Conservation (phyloP, 2,797 vertebrate genomes). For the Iguana delicatissima region DNA sequence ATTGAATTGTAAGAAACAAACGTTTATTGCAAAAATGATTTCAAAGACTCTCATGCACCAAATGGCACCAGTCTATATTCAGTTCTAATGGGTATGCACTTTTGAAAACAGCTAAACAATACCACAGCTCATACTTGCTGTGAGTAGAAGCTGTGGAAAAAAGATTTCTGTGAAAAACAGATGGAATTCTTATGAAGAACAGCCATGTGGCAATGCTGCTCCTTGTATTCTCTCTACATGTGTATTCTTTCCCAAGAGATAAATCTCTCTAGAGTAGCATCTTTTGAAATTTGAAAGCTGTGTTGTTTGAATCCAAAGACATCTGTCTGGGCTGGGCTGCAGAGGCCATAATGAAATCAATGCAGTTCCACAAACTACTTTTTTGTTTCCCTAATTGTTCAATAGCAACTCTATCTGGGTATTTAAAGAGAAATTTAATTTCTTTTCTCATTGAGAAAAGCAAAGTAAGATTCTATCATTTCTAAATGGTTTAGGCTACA, state of each 20-base stretch:
- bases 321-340: neutral
- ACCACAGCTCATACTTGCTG: slow-evolving; percentile 17
- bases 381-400: neutral
- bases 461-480: neutral
- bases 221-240: slow-evolving; percentile 9
- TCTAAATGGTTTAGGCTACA: neutral
- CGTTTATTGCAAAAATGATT: slow-evolving; percentile 23
- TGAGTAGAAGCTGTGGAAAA: slow-evolving; percentile 10
- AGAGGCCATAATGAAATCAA: slow-evolving; percentile 15
- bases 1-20: slow-evolving; percentile 21
- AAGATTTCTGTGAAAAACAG: slow-evolving; percentile 30
- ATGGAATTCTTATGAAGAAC: slow-evolving; percentile 38
- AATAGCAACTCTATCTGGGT: neutral
- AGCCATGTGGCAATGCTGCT: slow-evolving; percentile 15
- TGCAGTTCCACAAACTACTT: neutral
- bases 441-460: neutral
- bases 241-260: slow-evolving; percentile 38
- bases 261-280: slow-evolving; percentile 24
- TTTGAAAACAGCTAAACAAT: slow-evolving; percentile 30
- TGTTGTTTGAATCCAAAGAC: slow-evolving; percentile 11
- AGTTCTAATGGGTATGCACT: neutral
- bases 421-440: neutral
- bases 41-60: slow-evolving; percentile 16
- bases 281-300: slow-evolving; percentile 12
- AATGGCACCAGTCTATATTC: neutral